Evolutionary conservation across 2,797 vertebrate species (phyloP), one percentile per base, ranked within the genome.

Genomic region (Apogon talboti): DNA sequence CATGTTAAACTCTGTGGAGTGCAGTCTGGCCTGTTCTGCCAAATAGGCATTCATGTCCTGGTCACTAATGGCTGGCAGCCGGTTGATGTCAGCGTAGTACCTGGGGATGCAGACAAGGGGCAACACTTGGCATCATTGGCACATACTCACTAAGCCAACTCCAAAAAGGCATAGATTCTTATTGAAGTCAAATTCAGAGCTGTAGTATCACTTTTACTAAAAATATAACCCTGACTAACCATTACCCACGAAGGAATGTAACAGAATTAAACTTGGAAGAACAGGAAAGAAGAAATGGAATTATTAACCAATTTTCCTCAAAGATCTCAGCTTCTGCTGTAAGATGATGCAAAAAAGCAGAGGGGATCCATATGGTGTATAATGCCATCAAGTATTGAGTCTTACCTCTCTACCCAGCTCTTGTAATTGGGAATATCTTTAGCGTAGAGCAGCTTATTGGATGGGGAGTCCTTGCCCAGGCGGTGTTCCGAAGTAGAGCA

Each of bases 381-480:
- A 33, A 15, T 24, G 28, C 52, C 35, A 45, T 33, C 33, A 35
- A 35, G 40, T 11, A 33, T 13, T 4, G 1, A 53, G 46, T 68
- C 94, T 88, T 85, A 99, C 98, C 98, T 97, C 85, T 99, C 98
- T 67, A 99, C 97, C 98, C 98, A 99, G 93, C 96, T 97, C 93
- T 99, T 99, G 92, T 99, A 99, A 92, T 97, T 98, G 86, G 98
- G 97, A 87, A 98, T 99, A 77, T 99, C 97, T 95, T 99, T 99
- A 90, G 97, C 97, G 0, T 99, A 99, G 1, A 99, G 95, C 60
- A 99, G 93, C 92, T 99, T 99, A 88, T 98, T 99, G 85, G 97
- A 98, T 6, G 98, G 97, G 0, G 97, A 98, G 81, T 99, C 98
- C 78, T 99, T 99, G 83, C 97, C 98, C 83, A 99, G 93, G 11